Conservation (phyloP, 2,113 vertebrate species). For the Xyliphius kryptos region DNA sequence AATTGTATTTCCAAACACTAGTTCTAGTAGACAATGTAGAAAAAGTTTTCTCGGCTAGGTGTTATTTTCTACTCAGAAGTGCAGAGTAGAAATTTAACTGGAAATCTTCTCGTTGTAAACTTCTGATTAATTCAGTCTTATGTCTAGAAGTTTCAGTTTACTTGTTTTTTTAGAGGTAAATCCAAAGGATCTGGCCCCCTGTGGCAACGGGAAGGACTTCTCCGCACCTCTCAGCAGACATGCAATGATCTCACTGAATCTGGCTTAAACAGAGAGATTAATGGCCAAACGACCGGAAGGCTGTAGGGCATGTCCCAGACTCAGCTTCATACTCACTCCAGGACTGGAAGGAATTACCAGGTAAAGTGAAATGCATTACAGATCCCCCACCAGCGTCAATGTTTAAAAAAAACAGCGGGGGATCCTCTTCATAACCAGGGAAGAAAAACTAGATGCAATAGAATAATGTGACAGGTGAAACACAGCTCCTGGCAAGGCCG, state of each 20-base stretch:
- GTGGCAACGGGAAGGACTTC: slow-evolving; percentile 7
- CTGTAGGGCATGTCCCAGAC: slow-evolving; percentile 54
- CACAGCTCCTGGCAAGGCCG: slow-evolving; percentile 70
- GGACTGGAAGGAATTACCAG: slow-evolving; percentile 63
- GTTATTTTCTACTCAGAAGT: too few relatives aligned
- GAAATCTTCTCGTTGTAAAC: too few relatives aligned
- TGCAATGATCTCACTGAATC: slow-evolving; percentile 66
- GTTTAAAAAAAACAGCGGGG: slow-evolving; percentile 27
- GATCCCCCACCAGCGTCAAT: slow-evolving; percentile 15
- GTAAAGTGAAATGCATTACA: slow-evolving; percentile 44
- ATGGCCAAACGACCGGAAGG: slow-evolving; percentile 31
- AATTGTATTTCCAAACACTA: too few relatives aligned
- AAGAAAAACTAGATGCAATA: slow-evolving; percentile 71
- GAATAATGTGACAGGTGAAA: slow-evolving; percentile 64
- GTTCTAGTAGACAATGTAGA: too few relatives aligned
- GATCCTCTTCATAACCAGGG: slow-evolving; percentile 65
- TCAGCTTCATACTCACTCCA: slow-evolving; percentile 53
- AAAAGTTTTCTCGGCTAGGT: too few relatives aligned
- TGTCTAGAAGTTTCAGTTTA: too few relatives aligned
- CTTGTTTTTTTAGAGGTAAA: slow-evolving; percentile 6
- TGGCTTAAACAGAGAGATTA: slow-evolving; percentile 54
- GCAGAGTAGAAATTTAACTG: too few relatives aligned
- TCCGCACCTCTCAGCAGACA: slow-evolving; percentile 12
- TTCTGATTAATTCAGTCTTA: too few relatives aligned
- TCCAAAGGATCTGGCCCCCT: slow-evolving; percentile 19